Percentiles rank a stretch among this genome's conserved stretches.
Evolutionary conservation across 1,140 invertebrate species (phyloP).

Genomic region (Arctopsyche grandis): DNA sequence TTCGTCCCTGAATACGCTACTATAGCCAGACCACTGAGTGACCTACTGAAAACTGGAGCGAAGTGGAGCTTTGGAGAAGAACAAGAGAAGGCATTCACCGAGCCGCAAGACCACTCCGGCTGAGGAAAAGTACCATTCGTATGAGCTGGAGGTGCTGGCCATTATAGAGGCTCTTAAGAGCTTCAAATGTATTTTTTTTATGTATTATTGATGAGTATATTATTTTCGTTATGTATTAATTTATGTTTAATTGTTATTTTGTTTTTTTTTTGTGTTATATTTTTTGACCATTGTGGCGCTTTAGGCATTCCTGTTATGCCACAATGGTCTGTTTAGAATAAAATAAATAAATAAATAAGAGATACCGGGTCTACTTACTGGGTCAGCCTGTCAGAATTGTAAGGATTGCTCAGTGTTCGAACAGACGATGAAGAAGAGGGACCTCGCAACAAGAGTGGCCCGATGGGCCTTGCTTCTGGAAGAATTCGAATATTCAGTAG

Average conservation of each 20-base stretch:
- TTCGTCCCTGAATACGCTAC: constrained; percentile 55
- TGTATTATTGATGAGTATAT: no score
- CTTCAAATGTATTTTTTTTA: no score
- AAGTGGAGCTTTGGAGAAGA: background rate
- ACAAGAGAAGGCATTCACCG: background rate
- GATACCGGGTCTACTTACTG: background rate
- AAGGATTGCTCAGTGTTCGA: background rate
- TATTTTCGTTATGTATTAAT: no score
- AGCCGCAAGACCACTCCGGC: background rate
- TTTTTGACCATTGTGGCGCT: no score
- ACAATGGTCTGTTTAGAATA: no score
- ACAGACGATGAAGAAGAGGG: background rate
- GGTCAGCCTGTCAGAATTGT: background rate
- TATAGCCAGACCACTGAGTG: constrained; percentile 52
- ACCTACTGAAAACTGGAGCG: background rate
- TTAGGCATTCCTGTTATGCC: no score
- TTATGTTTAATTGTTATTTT: no score
- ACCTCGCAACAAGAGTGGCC: background rate
- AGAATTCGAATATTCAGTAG: background rate
- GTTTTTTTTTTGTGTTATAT: no score
- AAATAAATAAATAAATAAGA: no score
- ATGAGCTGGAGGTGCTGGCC: background rate
- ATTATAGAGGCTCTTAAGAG: background rate
- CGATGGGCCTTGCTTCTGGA: background rate
- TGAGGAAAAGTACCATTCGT: background rate